Evolutionary conservation across 1,140 invertebrate genomes (phyloP).

Genomic region (Drosophila ogumai): DNA sequence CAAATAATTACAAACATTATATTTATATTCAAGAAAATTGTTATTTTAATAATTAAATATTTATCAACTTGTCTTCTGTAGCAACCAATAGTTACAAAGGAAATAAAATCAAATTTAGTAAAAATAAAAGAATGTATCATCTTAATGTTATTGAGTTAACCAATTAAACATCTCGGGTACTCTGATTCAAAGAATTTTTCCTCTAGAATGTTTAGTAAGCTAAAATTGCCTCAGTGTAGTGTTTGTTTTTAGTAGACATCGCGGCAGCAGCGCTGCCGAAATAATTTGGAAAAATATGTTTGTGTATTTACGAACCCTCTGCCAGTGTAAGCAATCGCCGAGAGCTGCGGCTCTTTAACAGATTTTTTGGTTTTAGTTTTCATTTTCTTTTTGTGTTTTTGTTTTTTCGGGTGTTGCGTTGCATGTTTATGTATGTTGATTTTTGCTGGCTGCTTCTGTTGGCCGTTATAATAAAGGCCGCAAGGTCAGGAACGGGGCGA

Average conservation of each 20-base stretch:
- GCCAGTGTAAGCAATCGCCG: constrained; percentile 32
- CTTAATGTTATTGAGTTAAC: too few relatives aligned
- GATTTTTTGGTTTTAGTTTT: constrained; percentile 6
- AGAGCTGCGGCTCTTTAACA: constrained; percentile 34
- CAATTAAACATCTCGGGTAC: too few relatives aligned
- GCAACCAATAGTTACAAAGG: background rate
- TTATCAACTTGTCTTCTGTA: background rate
- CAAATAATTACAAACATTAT: too few relatives aligned
- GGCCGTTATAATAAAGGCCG: constrained; percentile 58
- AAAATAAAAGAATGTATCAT: background rate
- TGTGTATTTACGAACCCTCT: constrained; percentile 55
- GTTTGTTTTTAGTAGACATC: constrained; percentile 59
- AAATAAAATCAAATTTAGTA: background rate
- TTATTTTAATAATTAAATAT: background rate
- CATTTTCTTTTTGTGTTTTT: background rate
- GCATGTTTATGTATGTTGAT: constrained; percentile 64
- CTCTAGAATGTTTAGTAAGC: too few relatives aligned
- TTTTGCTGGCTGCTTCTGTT: constrained; percentile 28
- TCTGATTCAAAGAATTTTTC: too few relatives aligned
- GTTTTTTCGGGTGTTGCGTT: constrained; percentile 39
- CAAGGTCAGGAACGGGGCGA: constrained; percentile 52
- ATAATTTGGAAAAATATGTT: constrained; percentile 55
- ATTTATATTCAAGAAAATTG: too few relatives aligned
- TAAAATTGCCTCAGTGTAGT: constrained; percentile 8
- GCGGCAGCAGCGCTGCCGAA: constrained; percentile 31